Conservation (phyloP, 2,797 vertebrate species). For the Halcyon chelicuti region DNA sequence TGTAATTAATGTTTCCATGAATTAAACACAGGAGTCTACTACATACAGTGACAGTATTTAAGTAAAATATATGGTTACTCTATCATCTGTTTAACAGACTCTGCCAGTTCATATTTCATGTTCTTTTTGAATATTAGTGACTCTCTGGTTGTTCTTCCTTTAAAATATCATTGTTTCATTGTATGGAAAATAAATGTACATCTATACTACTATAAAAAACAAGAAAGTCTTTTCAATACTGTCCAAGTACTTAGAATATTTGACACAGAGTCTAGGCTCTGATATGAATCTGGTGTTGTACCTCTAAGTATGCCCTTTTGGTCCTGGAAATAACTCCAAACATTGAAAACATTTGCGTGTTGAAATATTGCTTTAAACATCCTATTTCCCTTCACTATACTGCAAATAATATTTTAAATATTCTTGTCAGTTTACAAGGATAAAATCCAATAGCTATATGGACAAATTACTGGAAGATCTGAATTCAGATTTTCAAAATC, state of each 20-base stretch:
- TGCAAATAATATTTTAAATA: background rate
- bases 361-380: background rate
- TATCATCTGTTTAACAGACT: conserved; percentile 33
- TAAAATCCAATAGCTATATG: background rate
- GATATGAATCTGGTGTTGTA: background rate
- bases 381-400: background rate
- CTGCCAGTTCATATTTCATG: background rate
- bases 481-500: background rate
- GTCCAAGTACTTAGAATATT: background rate
- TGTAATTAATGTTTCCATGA: conserved; percentile 3
- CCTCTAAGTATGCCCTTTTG: background rate
- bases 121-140: background rate
- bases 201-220: background rate
- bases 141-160: background rate
- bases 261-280: background rate
- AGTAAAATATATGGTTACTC: background rate
- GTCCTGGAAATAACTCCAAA: background rate
- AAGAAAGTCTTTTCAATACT: background rate
- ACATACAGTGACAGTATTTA: background rate
- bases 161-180: background rate
- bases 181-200: background rate
- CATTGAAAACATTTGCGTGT: background rate
- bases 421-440: background rate
- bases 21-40: background rate
- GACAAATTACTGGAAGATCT: background rate